Conservation (phyloP, 2,113 vertebrate genomes). For the Thalassarche chlororhynchos region DNA sequence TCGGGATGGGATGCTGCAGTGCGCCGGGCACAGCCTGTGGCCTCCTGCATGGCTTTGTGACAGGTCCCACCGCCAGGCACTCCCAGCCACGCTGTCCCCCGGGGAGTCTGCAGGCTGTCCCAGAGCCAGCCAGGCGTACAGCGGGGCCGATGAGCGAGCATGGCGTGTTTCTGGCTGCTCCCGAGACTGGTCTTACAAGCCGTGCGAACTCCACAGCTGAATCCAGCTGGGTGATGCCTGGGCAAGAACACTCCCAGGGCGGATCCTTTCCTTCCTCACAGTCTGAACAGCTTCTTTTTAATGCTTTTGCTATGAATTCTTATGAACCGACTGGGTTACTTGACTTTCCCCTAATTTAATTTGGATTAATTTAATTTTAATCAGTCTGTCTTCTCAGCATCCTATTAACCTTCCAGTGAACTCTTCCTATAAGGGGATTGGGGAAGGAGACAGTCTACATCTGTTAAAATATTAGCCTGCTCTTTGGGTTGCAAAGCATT, state of each 20-base stretch:
- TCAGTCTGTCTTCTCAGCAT: slow-evolving; percentile 35
- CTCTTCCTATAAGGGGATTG: neutral
- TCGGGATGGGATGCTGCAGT: rapidly evolving
- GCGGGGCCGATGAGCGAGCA: neutral
- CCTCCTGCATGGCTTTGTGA: neutral
- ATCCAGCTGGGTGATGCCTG: neutral
- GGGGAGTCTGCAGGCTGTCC: neutral
- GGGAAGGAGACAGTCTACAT: neutral
- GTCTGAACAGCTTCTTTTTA: neutral
- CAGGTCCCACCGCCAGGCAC: neutral
- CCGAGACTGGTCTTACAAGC: neutral
- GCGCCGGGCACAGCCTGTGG: neutral
- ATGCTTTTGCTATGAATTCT: neutral
- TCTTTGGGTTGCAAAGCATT: neutral
- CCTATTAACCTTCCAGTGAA: slow-evolving; percentile 55
- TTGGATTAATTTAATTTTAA: slow-evolving; percentile 55
- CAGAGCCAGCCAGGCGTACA: neutral
- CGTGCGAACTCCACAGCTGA: rapidly evolving
- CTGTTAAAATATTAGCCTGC: neutral
- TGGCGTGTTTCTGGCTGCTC: neutral
- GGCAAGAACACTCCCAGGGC: neutral
- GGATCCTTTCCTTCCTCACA: neutral
- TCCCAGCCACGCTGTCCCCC: neutral
- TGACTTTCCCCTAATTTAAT: slow-evolving; percentile 47
- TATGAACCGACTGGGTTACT: neutral